Conservation (phyloP, 1,140 invertebrate species). For the Bursaphelenchus mucronatus region DNA sequence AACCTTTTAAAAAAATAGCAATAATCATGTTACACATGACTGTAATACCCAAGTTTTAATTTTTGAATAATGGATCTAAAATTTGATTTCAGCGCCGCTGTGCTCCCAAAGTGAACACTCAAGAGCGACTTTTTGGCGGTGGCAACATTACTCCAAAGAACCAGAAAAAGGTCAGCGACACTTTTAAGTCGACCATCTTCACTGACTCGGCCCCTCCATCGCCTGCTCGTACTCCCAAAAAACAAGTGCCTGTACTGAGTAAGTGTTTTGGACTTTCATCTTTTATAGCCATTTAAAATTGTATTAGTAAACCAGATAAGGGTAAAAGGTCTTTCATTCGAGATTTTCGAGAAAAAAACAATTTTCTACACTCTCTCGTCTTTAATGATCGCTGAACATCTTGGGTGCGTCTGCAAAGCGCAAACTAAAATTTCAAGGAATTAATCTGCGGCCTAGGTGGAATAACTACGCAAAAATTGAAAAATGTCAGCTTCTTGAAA, state of each 20-base stretch:
- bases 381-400: no score
- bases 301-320: neutral
- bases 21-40: neutral
- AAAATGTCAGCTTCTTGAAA: no score
- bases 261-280: constrained; percentile 15
- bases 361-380: no score
- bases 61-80: neutral
- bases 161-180: constrained; percentile 37
- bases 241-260: constrained; percentile 44
- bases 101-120: constrained; percentile 44
- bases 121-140: constrained; percentile 45
- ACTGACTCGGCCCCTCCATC: constrained; percentile 29
- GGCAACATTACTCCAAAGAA: constrained; percentile 9
- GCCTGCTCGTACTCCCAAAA: constrained; percentile 45
- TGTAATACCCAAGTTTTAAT: neutral
- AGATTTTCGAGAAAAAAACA: constrained; percentile 8
- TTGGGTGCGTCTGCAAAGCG: no score
- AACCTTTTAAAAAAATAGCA: no score
- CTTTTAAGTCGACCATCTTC: constrained; percentile 46
- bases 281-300: constrained; percentile 2
- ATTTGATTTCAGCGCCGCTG: constrained; percentile 46
- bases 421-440: no score
- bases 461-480: no score
- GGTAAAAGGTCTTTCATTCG: neutral
- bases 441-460: no score